phyloP scores from a whole-genome alignment of 2,888 invertebrate species.

The Clivina fossor region DNA sequence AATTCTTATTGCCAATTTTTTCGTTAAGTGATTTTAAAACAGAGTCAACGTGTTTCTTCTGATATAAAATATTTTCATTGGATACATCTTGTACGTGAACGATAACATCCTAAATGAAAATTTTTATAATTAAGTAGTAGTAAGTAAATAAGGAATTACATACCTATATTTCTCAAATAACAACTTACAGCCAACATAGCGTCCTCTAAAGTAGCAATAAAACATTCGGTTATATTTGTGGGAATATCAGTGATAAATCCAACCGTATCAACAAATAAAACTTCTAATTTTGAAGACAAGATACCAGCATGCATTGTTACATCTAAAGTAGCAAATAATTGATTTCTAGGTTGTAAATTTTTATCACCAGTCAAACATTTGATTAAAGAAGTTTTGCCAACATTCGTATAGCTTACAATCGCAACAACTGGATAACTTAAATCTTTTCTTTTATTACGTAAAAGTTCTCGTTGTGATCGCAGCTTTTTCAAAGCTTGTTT shows the following conservation, averaged over 20 bases:
- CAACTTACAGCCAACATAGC: conserved; percentile 66
- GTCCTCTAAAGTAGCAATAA: conserved; percentile 79
- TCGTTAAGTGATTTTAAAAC: conserved; percentile 62
- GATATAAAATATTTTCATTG: conserved; percentile 69
- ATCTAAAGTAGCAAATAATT: conserved; percentile 84
- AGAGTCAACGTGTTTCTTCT: conserved; percentile 67
- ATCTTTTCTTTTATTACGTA: conserved; percentile 59
- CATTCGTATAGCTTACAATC: conserved; percentile 84
- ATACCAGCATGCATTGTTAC: conserved; percentile 74
- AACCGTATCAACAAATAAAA: conserved; percentile 80
- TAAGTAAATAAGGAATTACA: no score
- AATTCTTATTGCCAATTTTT: conserved; percentile 50
- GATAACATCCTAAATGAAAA: conserved; percentile 74
- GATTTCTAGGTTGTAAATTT: conserved; percentile 66
- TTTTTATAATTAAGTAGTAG: no score
- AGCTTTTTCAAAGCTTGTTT: conserved; percentile 61
- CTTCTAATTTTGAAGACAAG: conserved; percentile 66
- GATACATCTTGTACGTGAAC: conserved; percentile 79
- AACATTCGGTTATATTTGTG: conserved; percentile 74
- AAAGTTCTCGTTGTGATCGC: conserved; percentile 59
- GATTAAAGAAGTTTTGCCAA: conserved; percentile 79
- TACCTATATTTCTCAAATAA: no score
- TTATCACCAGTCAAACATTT: conserved; percentile 71
- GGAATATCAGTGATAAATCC: conserved; percentile 87
- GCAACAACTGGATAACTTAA: conserved; percentile 68